phyloP scores from a whole-genome alignment of 2,888 invertebrate genomes.

The Carabus problematicus region DNA sequence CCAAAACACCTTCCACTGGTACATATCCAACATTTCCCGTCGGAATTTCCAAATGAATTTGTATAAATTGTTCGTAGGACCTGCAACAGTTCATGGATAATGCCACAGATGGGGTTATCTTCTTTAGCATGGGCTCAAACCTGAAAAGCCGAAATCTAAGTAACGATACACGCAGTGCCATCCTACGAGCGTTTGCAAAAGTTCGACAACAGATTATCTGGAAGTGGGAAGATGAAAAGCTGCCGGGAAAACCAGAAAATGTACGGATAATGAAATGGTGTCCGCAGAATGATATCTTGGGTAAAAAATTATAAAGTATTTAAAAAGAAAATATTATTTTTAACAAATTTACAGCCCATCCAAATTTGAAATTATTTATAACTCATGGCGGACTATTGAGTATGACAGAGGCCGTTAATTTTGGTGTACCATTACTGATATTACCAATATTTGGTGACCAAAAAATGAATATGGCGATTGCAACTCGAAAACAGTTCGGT shows the following conservation, averaged over 20 bases:
- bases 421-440: slow-evolving; percentile 62
- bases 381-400: slow-evolving; percentile 68
- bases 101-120: too few species aligned
- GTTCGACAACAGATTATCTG: slow-evolving; percentile 70
- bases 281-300: slow-evolving; percentile 71
- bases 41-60: too few species aligned
- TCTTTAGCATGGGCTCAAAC: slow-evolving; percentile 68
- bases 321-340: too few species aligned
- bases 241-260: slow-evolving; percentile 66
- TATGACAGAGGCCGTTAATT: too few species aligned
- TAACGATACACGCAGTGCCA: slow-evolving; percentile 59
- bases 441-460: slow-evolving; percentile 64
- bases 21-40: too few species aligned
- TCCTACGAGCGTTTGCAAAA: slow-evolving; percentile 65
- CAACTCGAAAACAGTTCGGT: slow-evolving; percentile 51
- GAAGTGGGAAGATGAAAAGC: slow-evolving; percentile 70
- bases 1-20: slow-evolving; percentile 49
- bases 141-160: slow-evolving; percentile 64
- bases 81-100: too few species aligned
- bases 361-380: slow-evolving; percentile 65
- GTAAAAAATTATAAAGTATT: too few species aligned
- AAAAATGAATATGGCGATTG: slow-evolving; percentile 59
- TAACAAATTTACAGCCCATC: slow-evolving; percentile 58
- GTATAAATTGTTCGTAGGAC: too few species aligned
- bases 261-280: too few species aligned